Percentiles rank a stretch among this genome's conserved stretches.
Evolutionary conservation across 2,113 vertebrate genomes (phyloP).

Genomic region (Aphelocoma coerulescens): DNA sequence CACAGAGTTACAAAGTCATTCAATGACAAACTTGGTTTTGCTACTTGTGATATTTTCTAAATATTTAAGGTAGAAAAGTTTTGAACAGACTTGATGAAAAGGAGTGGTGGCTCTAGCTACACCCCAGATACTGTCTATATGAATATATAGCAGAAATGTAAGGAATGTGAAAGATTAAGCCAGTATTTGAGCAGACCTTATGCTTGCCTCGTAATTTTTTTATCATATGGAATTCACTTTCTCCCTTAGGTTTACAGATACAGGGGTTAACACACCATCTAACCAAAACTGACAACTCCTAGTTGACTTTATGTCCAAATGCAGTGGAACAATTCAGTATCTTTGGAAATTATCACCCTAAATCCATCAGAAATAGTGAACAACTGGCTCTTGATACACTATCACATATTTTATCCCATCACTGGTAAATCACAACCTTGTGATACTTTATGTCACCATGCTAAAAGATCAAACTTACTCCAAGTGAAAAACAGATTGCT

Average conservation of each 20-base stretch:
- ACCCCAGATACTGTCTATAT: not conserved
- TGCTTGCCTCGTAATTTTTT: not conserved
- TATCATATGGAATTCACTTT: not conserved
- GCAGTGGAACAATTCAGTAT: not conserved
- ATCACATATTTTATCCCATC: not conserved
- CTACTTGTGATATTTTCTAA: slow-evolving; percentile 58
- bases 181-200: not conserved
- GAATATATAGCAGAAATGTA: not conserved
- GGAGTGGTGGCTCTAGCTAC: not conserved
- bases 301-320: not conserved
- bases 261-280: not conserved
- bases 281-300: not conserved
- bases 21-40: slow-evolving; percentile 16
- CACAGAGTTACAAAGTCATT: not conserved
- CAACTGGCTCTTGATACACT: not conserved
- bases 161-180: not conserved
- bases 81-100: not conserved
- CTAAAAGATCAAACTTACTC: not conserved
- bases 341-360: not conserved
- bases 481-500: not conserved
- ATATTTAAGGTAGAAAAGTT: not conserved
- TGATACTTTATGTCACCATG: not conserved
- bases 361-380: not conserved
- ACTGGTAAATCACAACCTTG: not conserved
- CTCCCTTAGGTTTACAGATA: not conserved